Evolutionary conservation across 1,140 invertebrate genomes (phyloP).

Genomic region (Solenopsis invicta): DNA sequence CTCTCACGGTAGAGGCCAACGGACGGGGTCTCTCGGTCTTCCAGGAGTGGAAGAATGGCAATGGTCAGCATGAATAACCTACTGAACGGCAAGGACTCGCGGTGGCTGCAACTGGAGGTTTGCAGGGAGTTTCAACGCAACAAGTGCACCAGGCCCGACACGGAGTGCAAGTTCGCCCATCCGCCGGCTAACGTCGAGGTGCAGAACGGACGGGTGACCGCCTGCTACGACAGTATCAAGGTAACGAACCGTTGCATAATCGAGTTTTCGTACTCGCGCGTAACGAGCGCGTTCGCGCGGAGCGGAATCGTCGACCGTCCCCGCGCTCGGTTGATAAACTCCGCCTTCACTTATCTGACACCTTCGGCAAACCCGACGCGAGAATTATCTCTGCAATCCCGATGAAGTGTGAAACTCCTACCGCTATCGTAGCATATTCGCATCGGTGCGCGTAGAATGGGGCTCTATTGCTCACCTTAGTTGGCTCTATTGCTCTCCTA

Average conservation of each 20-base stretch:
- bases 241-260: conserved; percentile 88
- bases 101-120: conserved; percentile 99
- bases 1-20: conserved; percentile 38
- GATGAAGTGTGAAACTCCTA: conserved; percentile 13
- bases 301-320: conserved; percentile 16
- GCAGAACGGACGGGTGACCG: conserved; percentile 99
- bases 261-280: conserved; percentile 65
- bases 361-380: conserved; percentile 6
- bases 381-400: neutral
- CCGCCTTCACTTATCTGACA: conserved; percentile 49
- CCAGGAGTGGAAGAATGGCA: conserved; percentile 89
- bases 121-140: conserved; percentile 99
- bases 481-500: neutral
- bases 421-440: conserved; percentile 18
- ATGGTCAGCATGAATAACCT: conserved; percentile 99
- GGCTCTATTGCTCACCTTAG: neutral
- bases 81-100: conserved; percentile 99
- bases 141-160: conserved; percentile 99
- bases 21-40: conserved; percentile 65
- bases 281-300: conserved; percentile 60
- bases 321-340: conserved; percentile 32
- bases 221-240: conserved; percentile 99
- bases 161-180: conserved; percentile 99
- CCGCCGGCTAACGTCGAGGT: conserved; percentile 99
- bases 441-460: conserved; percentile 14